Evolutionary conservation across 2,888 invertebrate genomes (phyloP).

Genomic region (Lottia scabra): DNA sequence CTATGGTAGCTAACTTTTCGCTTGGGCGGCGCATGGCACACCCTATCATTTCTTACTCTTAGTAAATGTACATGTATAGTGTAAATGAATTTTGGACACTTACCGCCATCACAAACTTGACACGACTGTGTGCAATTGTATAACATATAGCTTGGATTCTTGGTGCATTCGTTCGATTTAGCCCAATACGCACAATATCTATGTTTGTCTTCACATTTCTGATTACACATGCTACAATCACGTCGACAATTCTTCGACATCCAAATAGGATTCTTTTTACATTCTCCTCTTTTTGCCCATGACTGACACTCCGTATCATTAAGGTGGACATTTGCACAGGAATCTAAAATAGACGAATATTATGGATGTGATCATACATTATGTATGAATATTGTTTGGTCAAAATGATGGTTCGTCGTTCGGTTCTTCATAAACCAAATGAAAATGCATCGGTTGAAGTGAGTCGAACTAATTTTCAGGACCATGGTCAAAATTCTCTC

Average conservation of each 20-base stretch:
- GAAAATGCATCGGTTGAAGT: too few relatives aligned
- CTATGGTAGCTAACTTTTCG: too few relatives aligned
- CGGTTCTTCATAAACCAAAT: too few relatives aligned
- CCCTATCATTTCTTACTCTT: too few relatives aligned
- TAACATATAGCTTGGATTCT: conserved; percentile 49
- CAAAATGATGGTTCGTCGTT: too few relatives aligned
- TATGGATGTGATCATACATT: too few relatives aligned
- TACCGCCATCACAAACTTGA: conserved; percentile 46
- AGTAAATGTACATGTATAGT: too few relatives aligned
- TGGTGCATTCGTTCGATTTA: conserved; percentile 39
- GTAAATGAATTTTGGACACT: not conserved
- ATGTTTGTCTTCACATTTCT: conserved; percentile 35
- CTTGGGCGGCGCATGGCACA: too few relatives aligned
- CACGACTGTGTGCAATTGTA: conserved; percentile 50
- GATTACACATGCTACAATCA: conserved; percentile 42
- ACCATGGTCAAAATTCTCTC: too few relatives aligned
- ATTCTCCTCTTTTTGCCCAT: conserved; percentile 46
- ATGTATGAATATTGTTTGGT: too few relatives aligned
- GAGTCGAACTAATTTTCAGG: too few relatives aligned
- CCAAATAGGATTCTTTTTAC: conserved; percentile 46
- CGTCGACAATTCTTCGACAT: conserved; percentile 45
- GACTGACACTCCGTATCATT: conserved; percentile 36
- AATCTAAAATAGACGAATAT: conserved; percentile 17
- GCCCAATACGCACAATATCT: conserved; percentile 45
- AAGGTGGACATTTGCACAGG: conserved; percentile 40